phyloP scores from a whole-genome alignment of 2,888 invertebrate species.

The Drosophila paranaensis region DNA sequence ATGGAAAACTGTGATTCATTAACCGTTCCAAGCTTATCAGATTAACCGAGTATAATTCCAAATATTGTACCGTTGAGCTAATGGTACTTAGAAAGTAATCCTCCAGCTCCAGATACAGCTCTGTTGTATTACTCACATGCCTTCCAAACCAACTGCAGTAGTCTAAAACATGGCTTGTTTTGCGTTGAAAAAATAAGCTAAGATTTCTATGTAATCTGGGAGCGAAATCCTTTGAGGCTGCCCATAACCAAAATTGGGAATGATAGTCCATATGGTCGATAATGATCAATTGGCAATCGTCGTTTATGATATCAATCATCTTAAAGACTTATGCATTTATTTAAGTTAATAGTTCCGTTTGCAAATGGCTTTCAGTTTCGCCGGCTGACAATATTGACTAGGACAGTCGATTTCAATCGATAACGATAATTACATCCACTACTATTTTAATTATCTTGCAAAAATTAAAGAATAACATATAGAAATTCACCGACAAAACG shows the following conservation, averaged over 20 bases:
- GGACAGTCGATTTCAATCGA: too few relatives aligned
- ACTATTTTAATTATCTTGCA: too few relatives aligned
- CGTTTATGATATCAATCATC: constrained; percentile 24
- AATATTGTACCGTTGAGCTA: not conserved
- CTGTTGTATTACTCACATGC: not conserved
- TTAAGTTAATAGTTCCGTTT: not conserved
- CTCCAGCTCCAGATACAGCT: too few relatives aligned
- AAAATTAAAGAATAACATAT: too few relatives aligned
- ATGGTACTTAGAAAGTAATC: not conserved
- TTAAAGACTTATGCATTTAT: not conserved
- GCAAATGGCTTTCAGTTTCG: not conserved
- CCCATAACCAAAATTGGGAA: constrained; percentile 29
- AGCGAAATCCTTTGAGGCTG: constrained; percentile 13
- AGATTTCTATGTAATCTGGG: constrained; percentile 8
- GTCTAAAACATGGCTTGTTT: not conserved
- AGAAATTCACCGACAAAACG: too few relatives aligned
- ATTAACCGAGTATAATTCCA: not conserved
- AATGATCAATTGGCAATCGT: constrained; percentile 35
- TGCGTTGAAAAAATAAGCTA: not conserved
- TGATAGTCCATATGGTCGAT: constrained; percentile 16
- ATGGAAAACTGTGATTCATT: not conserved
- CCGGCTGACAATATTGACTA: not conserved
- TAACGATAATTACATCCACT: not conserved
- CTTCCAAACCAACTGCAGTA: not conserved
- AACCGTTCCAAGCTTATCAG: not conserved